These are phyloP conservation scores for Troides helena DNA, from an alignment of 2,888 invertebrate genomes.

Conservation along the genomic window DNA sequence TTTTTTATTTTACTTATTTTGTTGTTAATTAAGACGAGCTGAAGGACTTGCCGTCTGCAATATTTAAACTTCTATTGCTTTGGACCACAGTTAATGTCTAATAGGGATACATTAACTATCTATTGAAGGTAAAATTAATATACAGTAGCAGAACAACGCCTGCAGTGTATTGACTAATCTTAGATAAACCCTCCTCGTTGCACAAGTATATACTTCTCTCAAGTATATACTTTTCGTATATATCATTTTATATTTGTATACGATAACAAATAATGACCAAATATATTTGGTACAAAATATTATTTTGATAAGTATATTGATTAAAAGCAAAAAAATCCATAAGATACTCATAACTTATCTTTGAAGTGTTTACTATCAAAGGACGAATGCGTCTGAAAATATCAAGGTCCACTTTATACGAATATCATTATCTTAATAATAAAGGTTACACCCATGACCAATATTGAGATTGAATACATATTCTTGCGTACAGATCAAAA, in stretches of 20 bases:
- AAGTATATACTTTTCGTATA: not conserved
- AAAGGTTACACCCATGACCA: conserved; percentile 24
- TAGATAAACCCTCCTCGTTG: not conserved
- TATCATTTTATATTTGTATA: not conserved
- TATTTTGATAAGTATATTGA: not conserved
- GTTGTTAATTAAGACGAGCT: too few relatives aligned
- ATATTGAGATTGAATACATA: conserved; percentile 9
- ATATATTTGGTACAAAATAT: not conserved
- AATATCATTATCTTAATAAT: conserved; percentile 16
- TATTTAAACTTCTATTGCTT: too few relatives aligned
- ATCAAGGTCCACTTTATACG: conserved; percentile 2
- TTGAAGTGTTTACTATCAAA: conserved; percentile 13
- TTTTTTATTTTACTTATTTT: too few relatives aligned
- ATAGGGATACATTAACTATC: too few relatives aligned
- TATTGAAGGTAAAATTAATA: too few relatives aligned
- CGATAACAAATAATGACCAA: not conserved
- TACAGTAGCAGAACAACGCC: too few relatives aligned
- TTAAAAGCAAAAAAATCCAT: not conserved
- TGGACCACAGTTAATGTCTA: too few relatives aligned
- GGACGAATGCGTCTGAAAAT: conserved; percentile 6
- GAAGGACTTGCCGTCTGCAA: too few relatives aligned
- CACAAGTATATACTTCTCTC: not conserved
- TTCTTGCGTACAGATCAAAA: not conserved
- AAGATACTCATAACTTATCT: conserved; percentile 11
- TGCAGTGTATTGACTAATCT: not conserved